Evolutionary conservation across 2,888 invertebrate species (phyloP).

Genomic region (Epistrophe eligans): DNA sequence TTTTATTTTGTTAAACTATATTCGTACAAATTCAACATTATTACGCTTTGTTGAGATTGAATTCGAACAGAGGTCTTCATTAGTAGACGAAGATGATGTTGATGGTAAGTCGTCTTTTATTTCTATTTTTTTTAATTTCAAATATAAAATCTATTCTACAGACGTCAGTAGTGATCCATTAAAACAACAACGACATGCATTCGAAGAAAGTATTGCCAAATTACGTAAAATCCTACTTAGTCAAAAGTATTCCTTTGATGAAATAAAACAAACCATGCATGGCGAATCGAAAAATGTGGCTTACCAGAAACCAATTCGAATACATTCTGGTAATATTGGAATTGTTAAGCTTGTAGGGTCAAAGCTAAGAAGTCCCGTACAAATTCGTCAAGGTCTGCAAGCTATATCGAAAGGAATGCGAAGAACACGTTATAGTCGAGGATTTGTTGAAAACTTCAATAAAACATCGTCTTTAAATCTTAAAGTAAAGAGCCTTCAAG

Average conservation of each 20-base stretch:
- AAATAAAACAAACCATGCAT: conserved; percentile 75
- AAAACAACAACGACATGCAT: conserved; percentile 79
- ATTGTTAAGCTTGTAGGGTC: conserved; percentile 76
- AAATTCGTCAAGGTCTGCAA: conserved; percentile 77
- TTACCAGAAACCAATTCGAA: conserved; percentile 66
- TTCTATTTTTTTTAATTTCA: neutral
- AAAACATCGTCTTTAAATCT: conserved; percentile 58
- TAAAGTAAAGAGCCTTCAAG: conserved; percentile 77
- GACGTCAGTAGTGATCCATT: conserved; percentile 66
- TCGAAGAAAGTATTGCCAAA: conserved; percentile 78
- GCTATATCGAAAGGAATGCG: conserved; percentile 74
- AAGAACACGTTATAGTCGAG: conserved; percentile 71
- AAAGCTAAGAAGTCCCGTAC: conserved; percentile 78
- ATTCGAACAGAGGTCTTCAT: conserved; percentile 38
- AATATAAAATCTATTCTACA: conserved; percentile 5
- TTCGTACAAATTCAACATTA: conserved; percentile 70
- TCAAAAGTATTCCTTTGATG: conserved; percentile 78
- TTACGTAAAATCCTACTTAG: conserved; percentile 79
- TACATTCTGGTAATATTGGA: conserved; percentile 76
- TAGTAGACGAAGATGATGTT: conserved; percentile 20
- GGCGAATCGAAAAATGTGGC: conserved; percentile 58
- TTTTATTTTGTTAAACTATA: conserved; percentile 79
- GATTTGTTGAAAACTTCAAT: conserved; percentile 22
- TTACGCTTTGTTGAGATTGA: conserved; percentile 80
- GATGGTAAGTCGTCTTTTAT: conserved; percentile 38